Evolutionary conservation across 2,888 invertebrate species (phyloP), one percentile per base, ranked within the genome.

Genomic region (Mythimna pallens): DNA sequence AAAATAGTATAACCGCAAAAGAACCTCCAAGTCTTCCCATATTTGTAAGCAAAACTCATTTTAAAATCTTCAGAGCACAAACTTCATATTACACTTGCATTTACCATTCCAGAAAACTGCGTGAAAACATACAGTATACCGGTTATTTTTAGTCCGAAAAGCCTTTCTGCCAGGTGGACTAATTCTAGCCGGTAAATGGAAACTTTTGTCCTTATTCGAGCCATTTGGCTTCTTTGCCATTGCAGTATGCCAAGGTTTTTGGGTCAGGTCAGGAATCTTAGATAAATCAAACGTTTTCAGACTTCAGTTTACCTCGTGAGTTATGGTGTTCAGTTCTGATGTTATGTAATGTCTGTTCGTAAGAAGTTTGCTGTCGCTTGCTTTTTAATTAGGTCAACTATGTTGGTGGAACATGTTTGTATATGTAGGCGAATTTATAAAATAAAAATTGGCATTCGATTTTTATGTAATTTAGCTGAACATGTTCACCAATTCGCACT

Each of bases 171-270:
- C 78, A 81, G 74, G 70, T 81, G 67, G 61, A 68, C 55, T 81
- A 80, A 81, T 78, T 78, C 55, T 10, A 43, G 30, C 58, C 66
- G 54, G 76, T 80, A 78, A 80, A 81, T 81, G 74, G 78, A 74
- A 81, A 78, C 75, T 76, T 36, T 76, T 78, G 78, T 78, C 66
- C 65, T 83, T 70, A 74, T 65, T 73, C 30, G 25, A 58, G 67
- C 57, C 25, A 76, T 78, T 83, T 83, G 76, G 73, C 75, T 71
- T 36, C 63, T 75, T 65, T 52, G 70, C 66, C 82, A 66, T 52
- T 25, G 43, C 25, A 61, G 65, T 57, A 76, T 71, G 82, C 82
- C 84, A 84, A 84, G 84, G 84, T 81, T 84, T 69, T n/a, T 58
- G 14, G 76, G 81, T 71, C 76, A 69, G 73, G 59, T 68, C 76